Conservation (phyloP, 2,113 vertebrate genomes). For the Cairina moschata region DNA sequence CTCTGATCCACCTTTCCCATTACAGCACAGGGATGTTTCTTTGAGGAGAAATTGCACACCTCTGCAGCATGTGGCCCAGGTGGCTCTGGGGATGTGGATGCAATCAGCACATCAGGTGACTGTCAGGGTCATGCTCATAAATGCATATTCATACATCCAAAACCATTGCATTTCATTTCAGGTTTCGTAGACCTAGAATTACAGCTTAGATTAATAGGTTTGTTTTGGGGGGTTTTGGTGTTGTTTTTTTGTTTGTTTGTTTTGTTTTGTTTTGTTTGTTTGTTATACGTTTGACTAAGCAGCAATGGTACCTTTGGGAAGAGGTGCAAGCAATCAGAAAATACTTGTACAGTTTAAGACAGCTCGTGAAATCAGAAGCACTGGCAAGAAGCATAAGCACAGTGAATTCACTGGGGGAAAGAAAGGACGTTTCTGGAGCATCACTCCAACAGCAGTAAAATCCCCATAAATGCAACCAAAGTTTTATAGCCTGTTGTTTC, state of each 20-base stretch:
- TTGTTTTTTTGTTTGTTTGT: background rate
- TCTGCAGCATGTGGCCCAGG: background rate
- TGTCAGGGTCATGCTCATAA: background rate
- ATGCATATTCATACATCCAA: background rate
- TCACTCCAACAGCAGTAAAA: background rate
- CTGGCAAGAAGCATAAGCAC: background rate
- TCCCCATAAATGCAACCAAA: constrained; percentile 14
- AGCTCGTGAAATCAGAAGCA: background rate
- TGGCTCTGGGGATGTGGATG: accelerated
- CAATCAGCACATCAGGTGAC: background rate
- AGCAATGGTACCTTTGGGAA: background rate
- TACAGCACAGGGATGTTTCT: accelerated
- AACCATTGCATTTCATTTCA: background rate
- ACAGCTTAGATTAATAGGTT: background rate
- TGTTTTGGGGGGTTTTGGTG: no score
- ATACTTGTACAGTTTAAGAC: background rate
- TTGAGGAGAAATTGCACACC: background rate
- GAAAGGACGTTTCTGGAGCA: constrained; percentile 28
- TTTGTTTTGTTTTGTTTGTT: background rate
- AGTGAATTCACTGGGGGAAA: constrained; percentile 40
- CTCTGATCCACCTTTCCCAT: background rate
- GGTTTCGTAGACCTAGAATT: background rate
- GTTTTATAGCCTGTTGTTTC: background rate
- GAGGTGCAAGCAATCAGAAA: background rate
- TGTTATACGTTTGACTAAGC: background rate